Evolutionary conservation across 2,888 invertebrate species (phyloP).

Genomic region (Drosophila dives): DNA sequence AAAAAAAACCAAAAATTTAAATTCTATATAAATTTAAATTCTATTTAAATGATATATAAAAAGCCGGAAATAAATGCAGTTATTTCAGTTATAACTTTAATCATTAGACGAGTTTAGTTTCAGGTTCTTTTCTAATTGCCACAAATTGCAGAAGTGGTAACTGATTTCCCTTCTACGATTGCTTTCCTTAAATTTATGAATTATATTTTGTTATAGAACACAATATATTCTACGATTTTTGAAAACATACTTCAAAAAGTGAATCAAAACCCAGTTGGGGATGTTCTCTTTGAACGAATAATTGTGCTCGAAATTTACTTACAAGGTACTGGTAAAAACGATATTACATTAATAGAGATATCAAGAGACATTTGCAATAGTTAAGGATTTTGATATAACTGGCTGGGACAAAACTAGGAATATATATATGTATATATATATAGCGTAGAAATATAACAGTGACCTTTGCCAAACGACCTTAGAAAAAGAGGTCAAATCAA

Average conservation of each 20-base stretch:
- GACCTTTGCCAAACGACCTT: neutral
- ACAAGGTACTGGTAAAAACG: neutral
- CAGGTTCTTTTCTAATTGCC: conserved; percentile 35
- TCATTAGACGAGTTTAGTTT: neutral
- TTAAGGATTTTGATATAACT: too few species aligned
- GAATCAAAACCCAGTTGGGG: conserved; percentile 12
- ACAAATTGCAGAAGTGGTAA: conserved; percentile 39
- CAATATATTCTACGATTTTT: neutral
- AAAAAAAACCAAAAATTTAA: too few species aligned
- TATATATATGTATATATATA: too few species aligned
- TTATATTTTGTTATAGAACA: conserved; percentile 12
- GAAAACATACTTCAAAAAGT: neutral
- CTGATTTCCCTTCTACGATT: neutral
- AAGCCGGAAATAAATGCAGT: conserved; percentile 13
- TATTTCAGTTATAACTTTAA: neutral
- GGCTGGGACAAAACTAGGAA: conserved; percentile 22
- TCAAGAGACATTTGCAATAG: neutral
- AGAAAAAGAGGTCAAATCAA: rapidly evolving
- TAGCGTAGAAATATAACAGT: rapidly evolving
- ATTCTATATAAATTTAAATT: too few species aligned
- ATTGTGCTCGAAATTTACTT: conserved; percentile 9
- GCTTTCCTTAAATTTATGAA: neutral
- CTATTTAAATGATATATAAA: too few species aligned
- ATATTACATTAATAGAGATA: conserved; percentile 33
- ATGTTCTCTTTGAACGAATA: conserved; percentile 1